phyloP scores from a whole-genome alignment of 2,113 vertebrate genomes.

The Neodon shergylaensis region DNA sequence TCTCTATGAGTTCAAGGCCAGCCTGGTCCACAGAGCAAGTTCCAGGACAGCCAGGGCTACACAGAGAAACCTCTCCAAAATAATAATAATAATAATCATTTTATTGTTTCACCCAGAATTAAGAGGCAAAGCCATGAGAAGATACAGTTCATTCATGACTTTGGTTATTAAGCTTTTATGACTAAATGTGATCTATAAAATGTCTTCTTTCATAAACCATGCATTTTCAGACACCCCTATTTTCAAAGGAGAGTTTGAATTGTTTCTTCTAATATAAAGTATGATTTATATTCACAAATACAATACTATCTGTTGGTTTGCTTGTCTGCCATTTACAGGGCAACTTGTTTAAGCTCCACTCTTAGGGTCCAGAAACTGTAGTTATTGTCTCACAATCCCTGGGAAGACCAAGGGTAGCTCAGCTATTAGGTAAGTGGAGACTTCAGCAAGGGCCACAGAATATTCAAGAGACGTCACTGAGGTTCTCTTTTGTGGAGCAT shows the following conservation, averaged over 20 bases:
- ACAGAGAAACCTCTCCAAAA: not conserved
- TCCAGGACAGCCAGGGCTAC: not conserved
- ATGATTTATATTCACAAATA: not conserved
- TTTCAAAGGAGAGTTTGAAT: conserved; percentile 45
- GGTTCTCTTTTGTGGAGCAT: conserved; percentile 37
- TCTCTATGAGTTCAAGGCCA: not conserved
- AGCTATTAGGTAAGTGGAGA: conserved; percentile 61
- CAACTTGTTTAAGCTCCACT: conserved; percentile 55
- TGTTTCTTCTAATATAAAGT: conserved; percentile 36
- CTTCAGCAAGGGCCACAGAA: conserved; percentile 50
- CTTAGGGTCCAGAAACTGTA: conserved; percentile 54
- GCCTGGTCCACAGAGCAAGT: not conserved
- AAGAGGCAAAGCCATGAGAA: not conserved
- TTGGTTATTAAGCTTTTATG: not conserved
- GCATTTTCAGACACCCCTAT: not conserved
- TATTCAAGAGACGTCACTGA: conserved; percentile 39
- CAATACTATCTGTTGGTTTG: conserved; percentile 49
- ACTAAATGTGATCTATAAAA: not conserved
- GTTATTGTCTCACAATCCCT: conserved; percentile 47
- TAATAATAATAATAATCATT: not conserved
- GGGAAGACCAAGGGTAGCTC: conserved; percentile 19
- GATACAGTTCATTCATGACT: not conserved
- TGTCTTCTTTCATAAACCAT: not conserved
- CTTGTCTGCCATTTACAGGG: conserved; percentile 27
- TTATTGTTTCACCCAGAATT: not conserved